Evolutionary conservation across 2,888 invertebrate species (phyloP).

Genomic region (Phlogophora meticulosa): DNA sequence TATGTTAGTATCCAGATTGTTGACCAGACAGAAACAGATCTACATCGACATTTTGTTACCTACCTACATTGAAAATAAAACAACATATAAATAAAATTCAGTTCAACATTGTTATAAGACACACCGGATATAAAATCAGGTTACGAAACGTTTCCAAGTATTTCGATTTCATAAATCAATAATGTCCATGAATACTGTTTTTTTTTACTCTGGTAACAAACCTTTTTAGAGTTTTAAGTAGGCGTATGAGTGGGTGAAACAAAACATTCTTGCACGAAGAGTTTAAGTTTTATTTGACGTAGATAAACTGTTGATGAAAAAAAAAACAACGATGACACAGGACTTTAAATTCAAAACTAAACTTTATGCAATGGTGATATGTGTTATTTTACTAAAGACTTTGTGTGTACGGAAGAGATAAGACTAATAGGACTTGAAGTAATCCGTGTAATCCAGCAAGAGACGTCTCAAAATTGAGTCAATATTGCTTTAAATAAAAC

Average conservation of each 20-base stretch:
- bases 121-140: slow-evolving; percentile 22
- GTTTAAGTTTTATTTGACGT: slow-evolving; percentile 5
- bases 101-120: slow-evolving; percentile 17
- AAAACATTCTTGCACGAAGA: slow-evolving; percentile 1
- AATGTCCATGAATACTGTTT: slow-evolving; percentile 5
- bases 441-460: slow-evolving; percentile 9
- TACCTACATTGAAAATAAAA: neutral
- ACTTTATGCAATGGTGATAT: neutral
- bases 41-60: neutral
- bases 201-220: neutral
- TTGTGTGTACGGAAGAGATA: neutral
- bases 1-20: neutral
- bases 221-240: slow-evolving; percentile 6
- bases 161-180: slow-evolving; percentile 17
- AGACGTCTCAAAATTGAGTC: slow-evolving; percentile 7
- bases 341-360: neutral
- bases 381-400: neutral
- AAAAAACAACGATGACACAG: neutral
- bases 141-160: slow-evolving; percentile 20
- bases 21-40: neutral
- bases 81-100: slow-evolving; percentile 16
- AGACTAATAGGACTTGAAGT: slow-evolving; percentile 8
- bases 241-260: slow-evolving; percentile 13
- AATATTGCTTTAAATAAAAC: slow-evolving; percentile 9
- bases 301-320: neutral